Percentiles rank a stretch among this genome's conserved stretches.
Conservation (phyloP, 37 sponge, comb jelly and placozoan species). For the Geodia barretti region DNA sequence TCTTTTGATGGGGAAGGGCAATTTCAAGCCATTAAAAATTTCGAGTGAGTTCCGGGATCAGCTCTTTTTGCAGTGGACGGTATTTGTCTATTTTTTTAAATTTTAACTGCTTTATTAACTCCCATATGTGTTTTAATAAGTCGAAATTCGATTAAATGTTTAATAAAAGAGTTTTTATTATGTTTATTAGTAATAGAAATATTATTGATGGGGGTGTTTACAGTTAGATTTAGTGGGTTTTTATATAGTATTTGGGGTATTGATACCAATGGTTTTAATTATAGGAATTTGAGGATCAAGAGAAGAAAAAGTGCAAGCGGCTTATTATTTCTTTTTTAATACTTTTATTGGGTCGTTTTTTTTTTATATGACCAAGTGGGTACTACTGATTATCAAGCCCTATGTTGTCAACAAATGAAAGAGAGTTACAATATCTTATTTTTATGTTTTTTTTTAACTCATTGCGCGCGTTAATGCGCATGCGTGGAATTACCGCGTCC, state of each 20-base stretch:
- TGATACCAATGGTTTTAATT: constrained; percentile 88
- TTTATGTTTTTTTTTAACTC: constrained; percentile 82
- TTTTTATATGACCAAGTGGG: constrained; percentile 56
- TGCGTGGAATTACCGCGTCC: too few relatives aligned
- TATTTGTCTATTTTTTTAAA: constrained; percentile 62
- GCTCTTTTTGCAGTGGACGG: constrained; percentile 70
- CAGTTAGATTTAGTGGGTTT: constrained; percentile 73
- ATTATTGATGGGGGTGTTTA: constrained; percentile 78
- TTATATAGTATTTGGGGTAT: constrained; percentile 80
- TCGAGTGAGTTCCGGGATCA: constrained; percentile 31
- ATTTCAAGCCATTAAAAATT: constrained; percentile 57
- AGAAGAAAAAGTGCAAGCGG: constrained; percentile 72
- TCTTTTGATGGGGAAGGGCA: constrained; percentile 63
- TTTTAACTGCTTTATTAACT: constrained; percentile 62
- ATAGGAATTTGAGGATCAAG: constrained; percentile 79
- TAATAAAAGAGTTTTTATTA: constrained; percentile 68
- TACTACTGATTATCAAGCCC: constrained; percentile 74
- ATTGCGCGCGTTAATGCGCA: too few relatives aligned
- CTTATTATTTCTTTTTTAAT: constrained; percentile 89
- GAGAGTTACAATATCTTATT: constrained; percentile 49
- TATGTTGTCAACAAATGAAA: constrained; percentile 53
- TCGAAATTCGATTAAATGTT: constrained; percentile 64
- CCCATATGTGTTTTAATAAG: constrained; percentile 81
- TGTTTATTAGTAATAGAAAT: constrained; percentile 66
- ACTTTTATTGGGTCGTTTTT: constrained; percentile 88